Percentiles rank a stretch among this genome's conserved stretches.
These are phyloP conservation scores for Scaptomyza pallida DNA, from an alignment of 1,140 invertebrate species.

Conservation along the genomic window DNA sequence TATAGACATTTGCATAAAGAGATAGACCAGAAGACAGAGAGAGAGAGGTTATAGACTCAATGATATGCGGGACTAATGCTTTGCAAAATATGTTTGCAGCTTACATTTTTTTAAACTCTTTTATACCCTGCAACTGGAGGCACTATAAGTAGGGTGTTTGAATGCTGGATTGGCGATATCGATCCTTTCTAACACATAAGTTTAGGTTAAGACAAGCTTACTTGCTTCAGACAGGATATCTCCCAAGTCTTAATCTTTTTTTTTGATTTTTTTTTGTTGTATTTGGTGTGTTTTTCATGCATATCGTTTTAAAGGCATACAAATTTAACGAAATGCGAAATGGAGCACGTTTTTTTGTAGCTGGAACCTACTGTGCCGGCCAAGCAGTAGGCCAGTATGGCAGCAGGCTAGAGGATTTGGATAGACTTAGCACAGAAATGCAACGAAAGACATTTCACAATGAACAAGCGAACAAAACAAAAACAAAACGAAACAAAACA, in stretches of 20 bases:
- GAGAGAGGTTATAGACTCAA: constrained; percentile 43
- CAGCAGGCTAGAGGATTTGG: constrained; percentile 21
- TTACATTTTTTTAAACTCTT: constrained; percentile 32
- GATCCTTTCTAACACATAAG: too few relatives aligned
- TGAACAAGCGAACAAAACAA: constrained; percentile 37
- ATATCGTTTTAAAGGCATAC: constrained; percentile 62
- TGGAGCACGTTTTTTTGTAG: constrained; percentile 58
- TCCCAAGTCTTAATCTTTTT: neutral
- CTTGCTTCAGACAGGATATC: neutral
- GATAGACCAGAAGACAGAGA: neutral
- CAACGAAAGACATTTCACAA: constrained; percentile 76
- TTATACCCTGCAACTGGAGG: neutral
- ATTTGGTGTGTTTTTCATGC: constrained; percentile 47
- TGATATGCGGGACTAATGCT: constrained; percentile 75
- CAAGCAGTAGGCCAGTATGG: constrained; percentile 25
- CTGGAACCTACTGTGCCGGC: neutral
- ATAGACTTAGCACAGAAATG: constrained; percentile 63
- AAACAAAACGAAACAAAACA: constrained; percentile 21
- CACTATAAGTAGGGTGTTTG: too few relatives aligned
- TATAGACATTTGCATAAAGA: constrained; percentile 22
- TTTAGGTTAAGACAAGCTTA: too few relatives aligned
- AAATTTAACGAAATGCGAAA: constrained; percentile 57
- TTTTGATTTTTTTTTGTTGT: constrained; percentile 1
- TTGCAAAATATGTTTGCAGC: constrained; percentile 63
- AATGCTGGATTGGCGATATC: too few relatives aligned